Evolutionary conservation across 2,113 vertebrate genomes (phyloP).

Genomic region (Trachemys scripta): DNA sequence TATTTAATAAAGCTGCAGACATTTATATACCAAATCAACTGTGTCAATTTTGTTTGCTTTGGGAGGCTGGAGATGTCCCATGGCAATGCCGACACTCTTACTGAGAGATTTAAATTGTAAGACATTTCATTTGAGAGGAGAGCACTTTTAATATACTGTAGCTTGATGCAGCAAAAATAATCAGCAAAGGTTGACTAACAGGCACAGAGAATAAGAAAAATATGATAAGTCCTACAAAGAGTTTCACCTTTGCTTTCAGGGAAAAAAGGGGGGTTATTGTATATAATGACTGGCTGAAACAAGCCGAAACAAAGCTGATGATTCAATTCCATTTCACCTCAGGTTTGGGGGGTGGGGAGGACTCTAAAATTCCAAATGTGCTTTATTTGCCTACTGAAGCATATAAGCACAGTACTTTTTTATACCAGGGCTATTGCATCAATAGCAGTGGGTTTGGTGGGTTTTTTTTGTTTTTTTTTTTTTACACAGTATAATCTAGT

Average conservation of each 20-base stretch:
- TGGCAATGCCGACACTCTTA: constrained; percentile 65
- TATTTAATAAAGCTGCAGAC: constrained; percentile 81
- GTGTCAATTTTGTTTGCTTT: constrained; percentile 80
- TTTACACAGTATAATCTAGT: constrained; percentile 8
- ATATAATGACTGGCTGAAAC: neutral
- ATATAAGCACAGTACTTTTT: constrained; percentile 42
- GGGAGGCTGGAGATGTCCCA: constrained; percentile 69
- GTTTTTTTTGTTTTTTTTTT: neutral
- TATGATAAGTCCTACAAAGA: constrained; percentile 1
- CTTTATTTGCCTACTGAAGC: constrained; percentile 63
- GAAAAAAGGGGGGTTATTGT: constrained; percentile 33
- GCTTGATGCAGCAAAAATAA: constrained; percentile 58
- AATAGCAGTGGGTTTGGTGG: constrained; percentile 34
- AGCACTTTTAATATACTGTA: constrained; percentile 57
- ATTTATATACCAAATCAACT: constrained; percentile 79
- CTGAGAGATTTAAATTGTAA: constrained; percentile 66
- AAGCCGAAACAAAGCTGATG: neutral
- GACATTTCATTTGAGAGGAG: constrained; percentile 70
- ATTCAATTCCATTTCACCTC: neutral
- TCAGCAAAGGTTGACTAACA: constrained; percentile 38
- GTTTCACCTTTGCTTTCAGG: constrained; percentile 54
- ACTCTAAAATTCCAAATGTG: constrained; percentile 47
- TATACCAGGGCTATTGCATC: constrained; percentile 19
- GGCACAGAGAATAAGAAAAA: constrained; percentile 41
- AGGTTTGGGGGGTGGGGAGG: neutral